Evolutionary conservation across 2,797 vertebrate species (phyloP).

Genomic region (Anguilla marmorata): DNA sequence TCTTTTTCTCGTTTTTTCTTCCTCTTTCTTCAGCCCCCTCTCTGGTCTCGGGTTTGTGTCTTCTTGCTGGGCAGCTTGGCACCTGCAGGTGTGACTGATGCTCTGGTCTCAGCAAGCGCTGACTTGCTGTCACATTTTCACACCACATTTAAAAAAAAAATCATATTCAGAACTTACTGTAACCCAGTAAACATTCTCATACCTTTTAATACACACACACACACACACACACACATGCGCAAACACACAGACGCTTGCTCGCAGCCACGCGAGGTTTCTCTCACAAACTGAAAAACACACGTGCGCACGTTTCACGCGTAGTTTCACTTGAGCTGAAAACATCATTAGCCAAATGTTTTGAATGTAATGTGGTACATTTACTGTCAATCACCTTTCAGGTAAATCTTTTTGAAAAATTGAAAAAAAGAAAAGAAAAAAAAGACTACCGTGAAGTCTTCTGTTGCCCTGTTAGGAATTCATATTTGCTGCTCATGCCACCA

Average conservation of each 20-base stretch:
- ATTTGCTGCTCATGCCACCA: background rate
- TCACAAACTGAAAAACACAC: background rate
- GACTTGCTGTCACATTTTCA: slow-evolving; percentile 12
- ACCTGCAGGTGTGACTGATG: slow-evolving; percentile 19
- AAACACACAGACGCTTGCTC: background rate
- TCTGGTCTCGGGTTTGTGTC: slow-evolving; percentile 4
- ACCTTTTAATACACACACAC: background rate
- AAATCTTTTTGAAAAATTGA: background rate
- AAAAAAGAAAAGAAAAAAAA: background rate
- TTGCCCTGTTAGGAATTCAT: background rate
- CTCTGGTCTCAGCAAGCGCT: slow-evolving; percentile 11
- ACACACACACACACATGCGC: background rate
- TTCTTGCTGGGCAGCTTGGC: slow-evolving; percentile 18
- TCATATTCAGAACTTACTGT: slow-evolving; percentile 7
- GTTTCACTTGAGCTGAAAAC: background rate
- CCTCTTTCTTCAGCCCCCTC: background rate
- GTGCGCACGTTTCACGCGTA: background rate
- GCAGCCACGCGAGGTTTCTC: background rate
- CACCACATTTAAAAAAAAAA: background rate
- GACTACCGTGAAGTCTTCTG: background rate
- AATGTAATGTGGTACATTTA: background rate
- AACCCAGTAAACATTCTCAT: slow-evolving; percentile 1
- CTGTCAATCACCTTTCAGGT: background rate
- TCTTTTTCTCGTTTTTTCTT: background rate
- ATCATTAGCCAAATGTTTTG: background rate